Conservation (phyloP, 2,888 invertebrate species). For the Trachelus troglodyta region DNA sequence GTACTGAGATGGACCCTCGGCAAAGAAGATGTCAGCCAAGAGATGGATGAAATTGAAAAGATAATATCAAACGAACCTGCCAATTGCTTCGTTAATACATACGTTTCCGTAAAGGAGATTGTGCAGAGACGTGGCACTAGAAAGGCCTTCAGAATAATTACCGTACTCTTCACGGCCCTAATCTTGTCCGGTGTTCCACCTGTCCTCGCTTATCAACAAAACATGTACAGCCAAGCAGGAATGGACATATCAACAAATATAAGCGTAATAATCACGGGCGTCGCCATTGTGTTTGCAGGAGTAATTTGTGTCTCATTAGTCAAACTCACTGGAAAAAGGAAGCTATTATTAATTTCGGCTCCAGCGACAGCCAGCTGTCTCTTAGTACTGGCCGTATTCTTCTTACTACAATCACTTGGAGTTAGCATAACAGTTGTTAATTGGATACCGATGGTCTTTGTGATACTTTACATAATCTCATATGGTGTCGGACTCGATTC, state of each 20-base stretch:
- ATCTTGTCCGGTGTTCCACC: conserved; percentile 58
- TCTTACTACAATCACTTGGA: conserved; percentile 43
- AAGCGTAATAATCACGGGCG: conserved; percentile 53
- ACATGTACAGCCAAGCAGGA: conserved; percentile 53
- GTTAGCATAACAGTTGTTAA: conserved; percentile 43
- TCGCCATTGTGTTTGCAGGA: conserved; percentile 54
- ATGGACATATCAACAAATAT: conserved; percentile 52
- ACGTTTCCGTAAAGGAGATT: background rate
- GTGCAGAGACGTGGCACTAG: conserved; percentile 19
- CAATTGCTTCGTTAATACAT: background rate
- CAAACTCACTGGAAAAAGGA: conserved; percentile 53
- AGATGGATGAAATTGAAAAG: conserved; percentile 59
- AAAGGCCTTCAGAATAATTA: conserved; percentile 49
- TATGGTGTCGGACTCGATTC: conserved; percentile 61
- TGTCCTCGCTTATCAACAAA: conserved; percentile 56
- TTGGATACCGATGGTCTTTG: conserved; percentile 58
- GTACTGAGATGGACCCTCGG: conserved; percentile 58
- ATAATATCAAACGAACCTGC: conserved; percentile 51
- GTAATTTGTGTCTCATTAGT: conserved; percentile 53
- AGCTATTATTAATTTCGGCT: conserved; percentile 49
- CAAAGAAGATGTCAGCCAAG: conserved; percentile 53
- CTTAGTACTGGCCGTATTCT: conserved; percentile 50
- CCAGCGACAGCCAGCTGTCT: conserved; percentile 51
- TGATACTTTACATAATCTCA: conserved; percentile 53
- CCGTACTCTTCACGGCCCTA: conserved; percentile 52